phyloP scores from a whole-genome alignment of 2,797 vertebrate genomes.

The Knipowitschia caucasica region DNA sequence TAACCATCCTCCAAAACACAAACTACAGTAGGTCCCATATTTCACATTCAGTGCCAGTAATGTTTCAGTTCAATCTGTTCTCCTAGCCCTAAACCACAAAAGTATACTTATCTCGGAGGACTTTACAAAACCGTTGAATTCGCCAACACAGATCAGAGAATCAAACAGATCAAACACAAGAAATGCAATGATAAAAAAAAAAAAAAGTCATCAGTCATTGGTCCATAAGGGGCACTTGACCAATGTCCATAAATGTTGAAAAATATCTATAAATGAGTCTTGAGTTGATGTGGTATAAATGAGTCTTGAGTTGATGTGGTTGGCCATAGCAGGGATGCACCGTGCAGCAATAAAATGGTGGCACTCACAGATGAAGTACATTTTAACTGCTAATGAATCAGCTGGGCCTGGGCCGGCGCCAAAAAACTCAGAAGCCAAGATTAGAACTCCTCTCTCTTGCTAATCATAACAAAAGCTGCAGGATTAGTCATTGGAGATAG shows the following conservation, averaged over 20 bases:
- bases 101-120: too few relatives aligned
- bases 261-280: too few relatives aligned
- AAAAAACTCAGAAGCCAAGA: conserved; percentile 43
- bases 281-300: too few relatives aligned
- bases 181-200: too few relatives aligned
- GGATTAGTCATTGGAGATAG: conserved; percentile 64
- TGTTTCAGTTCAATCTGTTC: too few relatives aligned
- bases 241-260: too few relatives aligned
- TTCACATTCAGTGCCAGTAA: conserved; percentile 34
- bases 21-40: conserved; percentile 48
- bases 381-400: conserved; percentile 44
- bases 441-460: conserved; percentile 57
- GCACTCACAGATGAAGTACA: conserved; percentile 19
- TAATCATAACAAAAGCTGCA: conserved; percentile 65
- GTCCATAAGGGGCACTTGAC: too few relatives aligned
- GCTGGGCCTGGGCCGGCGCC: conserved; percentile 31
- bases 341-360: neutral
- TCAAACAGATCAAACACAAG: too few relatives aligned
- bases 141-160: too few relatives aligned
- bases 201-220: too few relatives aligned
- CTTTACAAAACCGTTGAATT: too few relatives aligned
- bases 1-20: conserved; percentile 47
- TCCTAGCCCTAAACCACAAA: too few relatives aligned
- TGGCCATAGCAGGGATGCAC: conserved; percentile 1
- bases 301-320: conserved; percentile 5